Evolutionary conservation across 2,113 vertebrate species (phyloP), one percentile per base, ranked within the genome.

Genomic region (Labeo catla): DNA sequence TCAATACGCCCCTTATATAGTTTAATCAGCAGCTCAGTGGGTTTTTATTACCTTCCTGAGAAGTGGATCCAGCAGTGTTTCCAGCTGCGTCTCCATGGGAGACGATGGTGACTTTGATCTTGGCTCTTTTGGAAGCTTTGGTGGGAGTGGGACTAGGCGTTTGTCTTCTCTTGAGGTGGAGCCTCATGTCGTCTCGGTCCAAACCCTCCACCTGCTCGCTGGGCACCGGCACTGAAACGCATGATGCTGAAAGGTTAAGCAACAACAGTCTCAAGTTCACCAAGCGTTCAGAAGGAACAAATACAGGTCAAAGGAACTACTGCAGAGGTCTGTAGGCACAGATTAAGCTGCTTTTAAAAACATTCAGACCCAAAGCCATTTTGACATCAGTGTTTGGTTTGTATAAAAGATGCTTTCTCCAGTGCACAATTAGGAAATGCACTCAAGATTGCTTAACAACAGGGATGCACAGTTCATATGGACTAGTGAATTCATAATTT

Each of bases 61-160:
- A 52, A 76, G 93, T 87, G 39, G 91, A 88, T 90, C 87, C 34
- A 90, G 88, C 89, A 59, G 93, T 91, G 59, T 91, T 87, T 89
- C 95, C 95, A 43, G 95, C 74, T 21, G 94, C 82, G 47, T 98
- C 98, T 3, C 96, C 96, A 65, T 98, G 97, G 66, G 97, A 97
- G 80, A 98, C 95, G 68, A 98, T 97, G 90, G 98, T 98, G 92
- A 99, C 98, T 94, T 99, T 98, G 92, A 99, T 98, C 95, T 99
- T 99, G 39, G 98, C 97, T 88, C 97, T 94, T 92, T 99, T 99
- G 89, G 97, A 95, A 45, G 95, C n/a, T 90, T 97, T 98, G 90
- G 86, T 86, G 74, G 96, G 93, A 6, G 94, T 96, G 43, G 96
- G 97, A 92, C 96, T 98, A 2, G 97, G 95, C 0, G 94, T 93